A percentile compares a stretch with the other conserved stretches of the same genome.
These are phyloP conservation scores for Fabriciana adippe DNA, from an alignment of 2,888 invertebrate genomes.

Conservation along the genomic window DNA sequence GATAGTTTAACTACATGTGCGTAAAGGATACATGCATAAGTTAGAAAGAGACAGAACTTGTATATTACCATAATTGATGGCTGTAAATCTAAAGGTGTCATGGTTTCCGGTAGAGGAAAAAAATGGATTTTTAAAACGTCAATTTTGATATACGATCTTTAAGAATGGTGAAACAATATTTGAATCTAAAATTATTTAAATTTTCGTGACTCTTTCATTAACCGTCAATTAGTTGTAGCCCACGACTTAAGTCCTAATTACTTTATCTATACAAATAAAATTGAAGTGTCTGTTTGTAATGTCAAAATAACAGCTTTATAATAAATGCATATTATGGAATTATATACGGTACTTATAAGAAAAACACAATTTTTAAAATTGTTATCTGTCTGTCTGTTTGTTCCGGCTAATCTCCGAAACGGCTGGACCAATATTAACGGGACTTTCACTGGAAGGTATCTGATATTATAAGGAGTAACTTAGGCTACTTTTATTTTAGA, in stretches of 20 bases:
- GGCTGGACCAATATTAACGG: no score
- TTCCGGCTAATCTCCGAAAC: no score
- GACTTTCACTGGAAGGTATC: no score
- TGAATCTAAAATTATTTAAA: slow-evolving; percentile 21
- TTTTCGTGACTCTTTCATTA: slow-evolving; percentile 10
- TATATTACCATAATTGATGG: slow-evolving; percentile 70
- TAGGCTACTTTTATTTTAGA: no score
- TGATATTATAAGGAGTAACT: no score
- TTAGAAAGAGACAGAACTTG: slow-evolving; percentile 49
- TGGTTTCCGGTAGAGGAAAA: slow-evolving; percentile 64
- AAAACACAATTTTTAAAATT: no score
- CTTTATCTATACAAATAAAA: no score
- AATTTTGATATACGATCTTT: slow-evolving; percentile 39
- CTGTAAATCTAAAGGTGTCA: slow-evolving; percentile 69
- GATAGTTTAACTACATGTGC: slow-evolving; percentile 20
- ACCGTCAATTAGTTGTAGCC: not conserved
- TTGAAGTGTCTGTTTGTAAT: no score
- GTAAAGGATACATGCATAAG: slow-evolving; percentile 25
- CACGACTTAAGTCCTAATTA: not conserved
- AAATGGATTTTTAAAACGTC: slow-evolving; percentile 44
- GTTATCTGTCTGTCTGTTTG: no score
- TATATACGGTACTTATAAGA: no score
- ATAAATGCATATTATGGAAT: no score
- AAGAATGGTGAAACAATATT: slow-evolving; percentile 27
- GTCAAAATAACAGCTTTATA: no score